phyloP scores from a whole-genome alignment of 2,888 invertebrate genomes.

The Aphidoletes aphidimyza region DNA sequence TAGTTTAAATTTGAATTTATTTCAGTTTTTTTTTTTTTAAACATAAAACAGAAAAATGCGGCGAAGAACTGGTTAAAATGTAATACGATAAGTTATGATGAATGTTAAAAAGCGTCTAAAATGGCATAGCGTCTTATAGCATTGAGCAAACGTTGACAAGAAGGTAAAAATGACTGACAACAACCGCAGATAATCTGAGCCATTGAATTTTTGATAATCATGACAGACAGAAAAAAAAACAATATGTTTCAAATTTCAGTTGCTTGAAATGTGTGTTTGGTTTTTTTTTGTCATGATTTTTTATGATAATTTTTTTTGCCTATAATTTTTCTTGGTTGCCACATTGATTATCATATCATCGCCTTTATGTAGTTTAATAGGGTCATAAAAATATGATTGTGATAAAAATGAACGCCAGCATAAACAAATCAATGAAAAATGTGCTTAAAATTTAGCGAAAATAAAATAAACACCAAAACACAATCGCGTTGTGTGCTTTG shows the following conservation, averaged over 20 bases:
- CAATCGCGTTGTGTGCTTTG: background rate
- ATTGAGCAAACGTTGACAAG: background rate
- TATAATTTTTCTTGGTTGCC: background rate
- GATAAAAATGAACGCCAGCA: background rate
- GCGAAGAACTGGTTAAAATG: background rate
- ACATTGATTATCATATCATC: constrained; percentile 49
- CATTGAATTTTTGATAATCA: constrained; percentile 19
- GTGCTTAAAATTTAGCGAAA: background rate
- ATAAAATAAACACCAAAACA: background rate
- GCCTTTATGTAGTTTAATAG: constrained; percentile 6
- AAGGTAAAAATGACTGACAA: no score
- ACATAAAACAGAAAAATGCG: background rate
- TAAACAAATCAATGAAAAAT: background rate
- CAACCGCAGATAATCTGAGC: background rate
- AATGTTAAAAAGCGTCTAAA: background rate
- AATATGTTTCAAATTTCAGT: constrained; percentile 16
- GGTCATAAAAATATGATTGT: background rate
- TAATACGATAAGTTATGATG: background rate
- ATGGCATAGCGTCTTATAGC: background rate
- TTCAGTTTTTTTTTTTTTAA: background rate
- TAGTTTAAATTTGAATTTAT: background rate
- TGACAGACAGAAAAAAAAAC: background rate
- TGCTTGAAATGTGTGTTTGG: background rate
- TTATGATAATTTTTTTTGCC: background rate
- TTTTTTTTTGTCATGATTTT: background rate